A percentile compares a stretch with the other conserved stretches of the same genome.
Evolutionary conservation across 92 coral and sea anemone genomes (phyloP).

Genomic region (Siderastrea siderea): DNA sequence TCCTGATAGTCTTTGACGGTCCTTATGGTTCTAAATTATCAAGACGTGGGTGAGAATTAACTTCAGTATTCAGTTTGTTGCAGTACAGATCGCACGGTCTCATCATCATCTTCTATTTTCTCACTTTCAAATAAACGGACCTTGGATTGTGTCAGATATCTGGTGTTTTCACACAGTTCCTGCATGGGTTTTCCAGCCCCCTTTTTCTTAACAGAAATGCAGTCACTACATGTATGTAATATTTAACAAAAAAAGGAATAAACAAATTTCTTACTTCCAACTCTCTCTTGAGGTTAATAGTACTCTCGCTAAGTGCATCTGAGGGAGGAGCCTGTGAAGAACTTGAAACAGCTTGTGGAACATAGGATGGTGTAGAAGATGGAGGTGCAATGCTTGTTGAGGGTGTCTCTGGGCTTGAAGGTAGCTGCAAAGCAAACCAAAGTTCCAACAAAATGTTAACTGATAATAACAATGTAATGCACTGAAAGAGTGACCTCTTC

Average conservation of each 20-base stretch:
- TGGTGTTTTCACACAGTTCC: too few relatives aligned
- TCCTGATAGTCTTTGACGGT: too few relatives aligned
- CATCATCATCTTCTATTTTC: too few relatives aligned
- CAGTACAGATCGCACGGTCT: too few relatives aligned
- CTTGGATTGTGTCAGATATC: too few relatives aligned
- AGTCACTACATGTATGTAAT: too few relatives aligned
- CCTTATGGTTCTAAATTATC: too few relatives aligned
- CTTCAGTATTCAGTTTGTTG: too few relatives aligned
- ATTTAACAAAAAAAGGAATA: background rate
- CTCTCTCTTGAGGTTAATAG: slow-evolving; percentile 92
- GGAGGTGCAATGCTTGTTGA: slow-evolving; percentile 70
- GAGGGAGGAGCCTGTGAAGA: slow-evolving; percentile 48
- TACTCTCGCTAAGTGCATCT: slow-evolving; percentile 83
- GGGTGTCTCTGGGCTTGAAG: slow-evolving; percentile 80
- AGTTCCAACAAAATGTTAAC: background rate
- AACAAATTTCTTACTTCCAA: slow-evolving; percentile 79
- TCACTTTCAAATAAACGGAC: too few relatives aligned
- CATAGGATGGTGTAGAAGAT: slow-evolving; percentile 88
- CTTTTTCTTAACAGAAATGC: too few relatives aligned
- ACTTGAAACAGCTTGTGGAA: slow-evolving; percentile 51
- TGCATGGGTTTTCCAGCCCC: too few relatives aligned
- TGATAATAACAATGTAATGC: background rate
- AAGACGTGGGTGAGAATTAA: too few relatives aligned
- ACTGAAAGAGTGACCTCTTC: background rate
- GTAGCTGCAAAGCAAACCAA: slow-evolving; percentile 58